These are phyloP conservation scores for Melanargia galathea DNA, from an alignment of 2,888 invertebrate genomes.

Conservation along the genomic window DNA sequence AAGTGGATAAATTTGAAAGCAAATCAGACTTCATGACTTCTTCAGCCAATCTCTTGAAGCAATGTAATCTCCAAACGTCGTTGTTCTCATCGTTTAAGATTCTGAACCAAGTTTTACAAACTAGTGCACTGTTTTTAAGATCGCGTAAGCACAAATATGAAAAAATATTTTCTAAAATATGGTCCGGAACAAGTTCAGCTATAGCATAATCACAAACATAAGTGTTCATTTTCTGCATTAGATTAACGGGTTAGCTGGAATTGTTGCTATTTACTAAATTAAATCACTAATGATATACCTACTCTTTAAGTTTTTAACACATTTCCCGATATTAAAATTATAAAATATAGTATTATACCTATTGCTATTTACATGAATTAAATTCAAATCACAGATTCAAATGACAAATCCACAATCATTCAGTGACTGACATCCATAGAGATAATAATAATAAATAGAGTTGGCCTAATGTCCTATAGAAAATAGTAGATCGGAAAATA, in stretches of 20 bases:
- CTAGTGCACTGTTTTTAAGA: conserved; percentile 93
- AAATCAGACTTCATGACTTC: conserved; percentile 94
- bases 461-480: no score
- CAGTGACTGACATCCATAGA: no score
- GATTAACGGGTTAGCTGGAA: background rate
- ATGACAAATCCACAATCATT: no score
- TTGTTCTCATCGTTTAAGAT: conserved; percentile 96
- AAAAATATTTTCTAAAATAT: conserved; percentile 94
- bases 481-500: no score
- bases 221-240: conserved; percentile 27
- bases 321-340: no score
- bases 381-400: no score
- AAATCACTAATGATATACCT: no score
- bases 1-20: conserved; percentile 92
- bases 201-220: conserved; percentile 34
- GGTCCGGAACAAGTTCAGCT: conserved; percentile 86
- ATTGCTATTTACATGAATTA: no score
- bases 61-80: conserved; percentile 97
- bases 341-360: no score
- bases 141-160: conserved; percentile 94
- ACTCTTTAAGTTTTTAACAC: no score
- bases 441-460: no score
- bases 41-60: conserved; percentile 92
- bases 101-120: conserved; percentile 96
- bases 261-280: no score